Conservation (phyloP, 2,888 invertebrate species). For the Folsomia manolachei region DNA sequence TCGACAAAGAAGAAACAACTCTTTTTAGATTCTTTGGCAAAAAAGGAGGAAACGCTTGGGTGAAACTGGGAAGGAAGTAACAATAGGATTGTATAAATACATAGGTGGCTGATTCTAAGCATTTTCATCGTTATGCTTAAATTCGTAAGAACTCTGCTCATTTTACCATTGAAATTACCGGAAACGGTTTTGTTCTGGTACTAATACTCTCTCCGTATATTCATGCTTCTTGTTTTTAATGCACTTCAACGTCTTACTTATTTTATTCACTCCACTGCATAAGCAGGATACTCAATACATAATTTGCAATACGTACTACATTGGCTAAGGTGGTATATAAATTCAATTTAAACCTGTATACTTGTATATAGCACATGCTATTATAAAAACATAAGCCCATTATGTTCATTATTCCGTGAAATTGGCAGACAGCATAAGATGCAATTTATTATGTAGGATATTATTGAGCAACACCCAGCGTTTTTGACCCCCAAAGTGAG, state of each 20-base stretch:
- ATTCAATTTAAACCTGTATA: not conserved
- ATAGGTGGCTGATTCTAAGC: not conserved
- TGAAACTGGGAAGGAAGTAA: not conserved
- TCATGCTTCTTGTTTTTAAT: not conserved
- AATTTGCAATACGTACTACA: too few species aligned
- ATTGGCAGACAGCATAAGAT: too few species aligned
- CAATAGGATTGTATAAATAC: too few species aligned
- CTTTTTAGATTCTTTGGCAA: not conserved
- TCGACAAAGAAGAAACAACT: not conserved
- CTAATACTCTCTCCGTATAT: not conserved
- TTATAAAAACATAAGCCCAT: too few species aligned
- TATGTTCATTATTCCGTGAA: not conserved
- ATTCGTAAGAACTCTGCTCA: not conserved
- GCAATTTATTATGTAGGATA: too few species aligned
- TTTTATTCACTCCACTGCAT: not conserved
- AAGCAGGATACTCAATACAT: not conserved
- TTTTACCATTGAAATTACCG: constrained; percentile 9
- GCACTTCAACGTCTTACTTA: not conserved
- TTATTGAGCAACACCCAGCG: not conserved
- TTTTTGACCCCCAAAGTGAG: not conserved
- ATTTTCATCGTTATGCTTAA: constrained; percentile 2
- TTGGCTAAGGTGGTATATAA: too few species aligned
- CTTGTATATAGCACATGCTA: too few species aligned
- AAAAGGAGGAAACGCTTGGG: constrained; percentile 3
- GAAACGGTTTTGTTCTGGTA: constrained; percentile 11